Conservation (phyloP, 2,113 vertebrate genomes). For the Cyanoramphus novaezelandiae region DNA sequence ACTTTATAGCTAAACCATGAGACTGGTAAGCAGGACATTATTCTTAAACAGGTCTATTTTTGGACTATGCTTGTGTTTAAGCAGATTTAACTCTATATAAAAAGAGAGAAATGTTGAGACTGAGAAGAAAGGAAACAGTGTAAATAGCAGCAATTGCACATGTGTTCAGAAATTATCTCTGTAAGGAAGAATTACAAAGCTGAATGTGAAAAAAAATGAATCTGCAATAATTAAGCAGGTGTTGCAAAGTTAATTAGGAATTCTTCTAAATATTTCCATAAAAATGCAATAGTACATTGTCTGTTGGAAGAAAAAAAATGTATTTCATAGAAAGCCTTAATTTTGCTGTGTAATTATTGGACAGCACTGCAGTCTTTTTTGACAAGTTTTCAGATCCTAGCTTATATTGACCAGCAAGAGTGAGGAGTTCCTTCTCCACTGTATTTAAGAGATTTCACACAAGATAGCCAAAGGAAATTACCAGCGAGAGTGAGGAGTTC, state of each 20-base stretch:
- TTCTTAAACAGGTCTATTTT: background rate
- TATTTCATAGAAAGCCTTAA: background rate
- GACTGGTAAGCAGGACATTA: background rate
- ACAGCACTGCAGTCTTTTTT: background rate
- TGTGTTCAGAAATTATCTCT: background rate
- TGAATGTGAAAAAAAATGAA: background rate
- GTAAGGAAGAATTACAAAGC: background rate
- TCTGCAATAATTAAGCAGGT: background rate
- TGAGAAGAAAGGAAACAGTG: background rate
- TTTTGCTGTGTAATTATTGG: background rate
- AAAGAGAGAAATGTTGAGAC: background rate
- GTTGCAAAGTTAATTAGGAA: conserved; percentile 17
- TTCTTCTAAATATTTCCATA: background rate
- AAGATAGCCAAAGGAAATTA: background rate
- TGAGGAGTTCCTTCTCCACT: background rate
- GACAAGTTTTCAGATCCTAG: background rate
- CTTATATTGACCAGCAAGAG: background rate
- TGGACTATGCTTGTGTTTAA: background rate
- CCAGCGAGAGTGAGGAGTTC: background rate
- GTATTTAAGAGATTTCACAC: background rate
- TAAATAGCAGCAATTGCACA: background rate
- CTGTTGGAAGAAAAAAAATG: background rate
- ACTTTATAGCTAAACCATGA: conserved; percentile 24
- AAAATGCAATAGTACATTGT: background rate
- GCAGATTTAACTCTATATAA: background rate